Evolutionary conservation across 2,888 invertebrate genomes (phyloP).

Genomic region (Callosobruchus maculatus): DNA sequence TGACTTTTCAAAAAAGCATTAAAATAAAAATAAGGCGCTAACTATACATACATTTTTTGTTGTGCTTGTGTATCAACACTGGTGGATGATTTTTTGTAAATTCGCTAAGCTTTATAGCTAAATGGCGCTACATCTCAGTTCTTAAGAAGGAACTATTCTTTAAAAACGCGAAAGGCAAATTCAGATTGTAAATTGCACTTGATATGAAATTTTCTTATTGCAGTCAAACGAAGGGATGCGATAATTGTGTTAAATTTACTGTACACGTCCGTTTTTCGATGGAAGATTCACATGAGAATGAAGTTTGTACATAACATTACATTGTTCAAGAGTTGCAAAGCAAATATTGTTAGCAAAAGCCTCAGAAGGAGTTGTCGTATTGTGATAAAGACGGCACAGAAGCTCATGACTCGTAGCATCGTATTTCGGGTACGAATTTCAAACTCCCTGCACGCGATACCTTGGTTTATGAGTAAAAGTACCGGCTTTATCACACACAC

Average conservation of each 20-base stretch:
- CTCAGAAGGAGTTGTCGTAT: no score
- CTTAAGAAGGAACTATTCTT: background rate
- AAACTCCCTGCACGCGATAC: no score
- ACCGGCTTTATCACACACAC: no score
- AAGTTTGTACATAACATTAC: background rate
- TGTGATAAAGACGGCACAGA: no score
- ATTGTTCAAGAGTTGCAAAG: no score
- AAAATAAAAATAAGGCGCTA: background rate
- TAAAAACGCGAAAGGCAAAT: background rate
- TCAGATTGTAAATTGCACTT: background rate
- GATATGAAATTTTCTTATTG: background rate
- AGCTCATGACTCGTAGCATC: no score
- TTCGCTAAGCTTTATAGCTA: conserved; percentile 3
- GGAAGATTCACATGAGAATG: background rate
- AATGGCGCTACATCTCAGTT: background rate
- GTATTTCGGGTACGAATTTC: no score
- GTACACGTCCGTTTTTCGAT: background rate
- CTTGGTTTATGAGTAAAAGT: no score
- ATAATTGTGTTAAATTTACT: background rate
- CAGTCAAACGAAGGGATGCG: background rate
- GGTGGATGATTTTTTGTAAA: conserved; percentile 2
- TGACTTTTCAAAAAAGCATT: background rate
- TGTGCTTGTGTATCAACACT: background rate
- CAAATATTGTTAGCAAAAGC: no score
- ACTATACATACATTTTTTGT: background rate